Base-by-base conservation (phyloP, 2,113 vertebrate genomes). In the Octodon degus region DNA sequence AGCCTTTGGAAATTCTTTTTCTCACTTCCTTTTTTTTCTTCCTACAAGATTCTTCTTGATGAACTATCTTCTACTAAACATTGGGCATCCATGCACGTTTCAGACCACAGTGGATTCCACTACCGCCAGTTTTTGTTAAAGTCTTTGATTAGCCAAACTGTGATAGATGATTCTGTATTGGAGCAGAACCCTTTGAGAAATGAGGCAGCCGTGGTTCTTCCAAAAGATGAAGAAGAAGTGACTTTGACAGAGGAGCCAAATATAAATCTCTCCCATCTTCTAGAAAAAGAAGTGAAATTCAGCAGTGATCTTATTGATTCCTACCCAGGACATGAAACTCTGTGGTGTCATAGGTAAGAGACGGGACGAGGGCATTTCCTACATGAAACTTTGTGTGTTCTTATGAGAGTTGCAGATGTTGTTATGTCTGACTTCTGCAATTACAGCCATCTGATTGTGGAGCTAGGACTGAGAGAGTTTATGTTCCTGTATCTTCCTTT, bases 101-200 rank as follows among this genome's bases (percentile, higher is more conserved):
- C 99, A 0, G 99, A 99, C 98, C 99, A 99, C 96, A 99, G 99
- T 85, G 99, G 99, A 83, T 99, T 99, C 98, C 99, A 99, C 98
- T 99, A 99, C 97, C 99, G 99, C 76, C 99, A 99, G 97, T 99
- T 99, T 98, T 98, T 99, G 95, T 98, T 99, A 47, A 99, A 99
- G 96, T 98, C 99, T 93, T 98, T 99, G 96, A 98, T 98, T 53
- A 95, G 97, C 95, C 98, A 98, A 98, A 98, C 96, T 83, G 83
- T 98, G 82, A 96, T 89, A 76, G 98, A 98, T 50, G 86, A 37
- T 80, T 96, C 97, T 86, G 12, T 86, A 58, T 82, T 94, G n/a
- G 88, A 97, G 60, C 96, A 93, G 93, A 98, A 97, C 90, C 92
- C 94, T 67, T 89, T 91, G 84, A 88, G 89, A 77, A 98, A 97